Base-by-base conservation (phyloP, 1,140 invertebrate genomes). In the Drosophila yakuba region DNA sequence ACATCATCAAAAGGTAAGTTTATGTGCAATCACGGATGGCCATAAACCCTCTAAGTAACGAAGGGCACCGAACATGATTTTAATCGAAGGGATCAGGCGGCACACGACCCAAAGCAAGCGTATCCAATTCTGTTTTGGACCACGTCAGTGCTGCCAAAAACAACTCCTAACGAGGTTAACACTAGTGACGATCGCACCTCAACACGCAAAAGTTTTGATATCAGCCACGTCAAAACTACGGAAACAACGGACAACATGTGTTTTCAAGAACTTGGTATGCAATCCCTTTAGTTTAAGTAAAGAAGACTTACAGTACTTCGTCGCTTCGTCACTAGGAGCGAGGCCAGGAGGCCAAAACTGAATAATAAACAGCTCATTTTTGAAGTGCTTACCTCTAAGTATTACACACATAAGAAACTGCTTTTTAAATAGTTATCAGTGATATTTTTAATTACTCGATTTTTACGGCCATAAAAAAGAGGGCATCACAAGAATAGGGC, bases 31-130 rank as follows among this genome's bases (percentile, higher is more conserved):
- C 76, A 57, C 52, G 45, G 58, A 36, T 39, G 44, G 41, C 50
- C 76, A 61, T 78, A 66, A 78, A 78, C 44, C 69, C 50, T 79
- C 77, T 51, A 66, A 73, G 57, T 78, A 59, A 78, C 73, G 67
- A 50, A 55, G 60, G 52, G 28, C 47, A 23, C 15, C 12, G n/a
- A 57, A 52, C 43, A 71, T 41, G 68, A 72, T 71, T 72, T 72
- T 72, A 72, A 72, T 72, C 68, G 68, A 71, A 72, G 44, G 68
- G 66, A 72, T 72, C 68, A 50, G 48, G 48, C 25, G 52, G 43
- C 68, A 58, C 52, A 71, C 68, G 68, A 72, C 68, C 36, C 8
- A 39, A 15, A 3, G 14, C 15, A 56, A 43, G 55, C 32, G 41
- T 15, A 45, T 14, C 17, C 35, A 52, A 52, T 52, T 36, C 48